Evolutionary conservation across 1,140 invertebrate genomes (phyloP), one percentile per base, ranked within the genome.

Genomic region (Octopus sinensis): DNA sequence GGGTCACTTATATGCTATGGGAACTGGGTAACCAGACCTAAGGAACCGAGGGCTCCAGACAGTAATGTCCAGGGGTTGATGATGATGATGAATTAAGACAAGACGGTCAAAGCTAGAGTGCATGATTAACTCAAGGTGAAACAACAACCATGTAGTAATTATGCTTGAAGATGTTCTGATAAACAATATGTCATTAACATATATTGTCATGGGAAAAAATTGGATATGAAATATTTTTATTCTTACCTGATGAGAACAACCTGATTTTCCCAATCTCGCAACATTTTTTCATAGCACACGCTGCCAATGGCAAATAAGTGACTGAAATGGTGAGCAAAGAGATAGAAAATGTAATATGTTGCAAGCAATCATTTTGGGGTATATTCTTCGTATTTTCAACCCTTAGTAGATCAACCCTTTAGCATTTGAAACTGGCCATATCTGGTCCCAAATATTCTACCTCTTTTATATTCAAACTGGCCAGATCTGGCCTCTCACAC

Each of bases 231-330:
- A 76, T 12, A 75, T 10, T 6, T 23, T 73, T 13, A 81, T 6
- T 54, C 84, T 87, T 85, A 92, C 91, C 91, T 97, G 87, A 99
- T 98, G 30, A 99, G 94, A 75, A 98, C 94, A 10, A 96, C 95
- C 91, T 96, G 94, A 82, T 92, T 91, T 81, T 92, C 91, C 43
- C 82, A 85, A 77, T 92, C 91, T 83, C 92, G 92, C 77, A 90
- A 89, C 91, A 93, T 91, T 12, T 95, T 94, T 0, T 94, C 93
- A 90, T 98, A 97, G 0, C 96, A 96, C 0, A 96, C 94, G 0
- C 96, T 96, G 56, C 96, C 96, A 80, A 98, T 94, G 7, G 97
- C 96, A 90, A 99, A 99, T 56, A 99, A 92, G 90, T 99, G 97
- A 54, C 94, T 95, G 89, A 51, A 88, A 86, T 54, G 75, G 82